Conservation (phyloP, 1,140 invertebrate species). For the Medauroidea extradentata region DNA sequence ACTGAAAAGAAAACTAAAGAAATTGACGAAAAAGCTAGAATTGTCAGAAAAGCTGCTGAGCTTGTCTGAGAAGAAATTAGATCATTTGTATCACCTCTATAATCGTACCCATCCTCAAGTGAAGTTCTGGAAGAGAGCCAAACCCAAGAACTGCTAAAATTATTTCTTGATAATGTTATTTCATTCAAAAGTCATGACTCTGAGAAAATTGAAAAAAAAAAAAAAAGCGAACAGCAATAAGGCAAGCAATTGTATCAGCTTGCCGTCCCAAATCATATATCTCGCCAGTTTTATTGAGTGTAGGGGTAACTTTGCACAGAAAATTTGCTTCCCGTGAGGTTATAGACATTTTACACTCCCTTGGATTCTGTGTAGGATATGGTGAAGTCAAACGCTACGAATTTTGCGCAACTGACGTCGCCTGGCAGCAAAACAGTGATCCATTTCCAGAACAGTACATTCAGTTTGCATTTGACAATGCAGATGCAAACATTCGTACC, state of each 20-base stretch:
- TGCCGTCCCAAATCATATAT: constrained; percentile 5
- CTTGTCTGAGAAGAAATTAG: neutral
- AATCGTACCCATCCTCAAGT: neutral
- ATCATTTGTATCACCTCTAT: neutral
- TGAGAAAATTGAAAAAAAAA: neutral
- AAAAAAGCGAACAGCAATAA: constrained; percentile 2
- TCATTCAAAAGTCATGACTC: neutral
- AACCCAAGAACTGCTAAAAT: neutral
- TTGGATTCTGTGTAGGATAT: constrained; percentile 5
- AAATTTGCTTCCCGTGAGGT: constrained; percentile 1
- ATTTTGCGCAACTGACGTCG: neutral
- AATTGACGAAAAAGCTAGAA: neutral
- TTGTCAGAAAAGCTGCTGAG: neutral
- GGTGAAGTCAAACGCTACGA: neutral
- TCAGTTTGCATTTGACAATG: constrained; percentile 27
- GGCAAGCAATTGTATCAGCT: constrained; percentile 6
- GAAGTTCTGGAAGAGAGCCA: neutral
- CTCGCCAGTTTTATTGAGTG: neutral
- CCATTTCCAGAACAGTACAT: neutral
- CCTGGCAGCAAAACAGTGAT: neutral
- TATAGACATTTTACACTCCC: neutral
- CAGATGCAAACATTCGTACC: constrained; percentile 28
- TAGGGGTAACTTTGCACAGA: neutral
- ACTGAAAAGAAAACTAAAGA: neutral
- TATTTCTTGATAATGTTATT: neutral